Base-by-base conservation (phyloP, 2,797 vertebrate species). In the Diplodus sargus region DNA sequence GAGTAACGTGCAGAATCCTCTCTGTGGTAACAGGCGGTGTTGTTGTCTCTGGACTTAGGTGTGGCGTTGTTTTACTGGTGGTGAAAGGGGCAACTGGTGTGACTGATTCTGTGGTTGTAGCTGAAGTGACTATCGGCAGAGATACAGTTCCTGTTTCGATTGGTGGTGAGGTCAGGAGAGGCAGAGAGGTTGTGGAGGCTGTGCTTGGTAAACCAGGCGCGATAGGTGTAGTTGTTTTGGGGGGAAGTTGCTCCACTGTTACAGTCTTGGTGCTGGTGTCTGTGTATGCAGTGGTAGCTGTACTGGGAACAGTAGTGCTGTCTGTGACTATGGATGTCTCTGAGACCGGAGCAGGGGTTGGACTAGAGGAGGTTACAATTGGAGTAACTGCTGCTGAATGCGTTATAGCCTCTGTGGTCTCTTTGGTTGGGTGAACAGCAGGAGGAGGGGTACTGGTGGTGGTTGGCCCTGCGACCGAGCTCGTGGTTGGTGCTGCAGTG, bases 331-430 rank as follows among this genome's bases (percentile, higher is more conserved):
- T 7, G 30, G 85, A 74, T 0, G 63, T 85, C 16, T 88, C 83
- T 63, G 89, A 84, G 47, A 80, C 63, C 5, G 23, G 70, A 59
- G 74, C 22, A 39, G 72, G 74, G 58, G 45, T 72, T 1, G 74
- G 85, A 77, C 73, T 91, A 7, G 90, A 81, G 30, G 76, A 57
- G 23, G 70, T 82, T 57, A 58, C 34, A 13, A 65, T 51, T 0
- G 82, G 74, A 66, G 82, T 60, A 13, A 61, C 84, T 13, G 16
- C 59, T n/a, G 58, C 12, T 53, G 88, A 85, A 60, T 30, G 83
- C 23, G 85, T 89, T 51, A 90, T 86, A 22, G 87, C 57, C 48
- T 87, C 84, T 52, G 90, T 91, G 56, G 81, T 73, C 25, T 78
- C 78, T 51, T 58, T 52, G 13, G 85, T 79, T 34, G 84, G 60